Percentiles rank a stretch among this genome's conserved stretches.
Conservation (phyloP, 1,140 invertebrate genomes). For the Drosophila persimilis region DNA sequence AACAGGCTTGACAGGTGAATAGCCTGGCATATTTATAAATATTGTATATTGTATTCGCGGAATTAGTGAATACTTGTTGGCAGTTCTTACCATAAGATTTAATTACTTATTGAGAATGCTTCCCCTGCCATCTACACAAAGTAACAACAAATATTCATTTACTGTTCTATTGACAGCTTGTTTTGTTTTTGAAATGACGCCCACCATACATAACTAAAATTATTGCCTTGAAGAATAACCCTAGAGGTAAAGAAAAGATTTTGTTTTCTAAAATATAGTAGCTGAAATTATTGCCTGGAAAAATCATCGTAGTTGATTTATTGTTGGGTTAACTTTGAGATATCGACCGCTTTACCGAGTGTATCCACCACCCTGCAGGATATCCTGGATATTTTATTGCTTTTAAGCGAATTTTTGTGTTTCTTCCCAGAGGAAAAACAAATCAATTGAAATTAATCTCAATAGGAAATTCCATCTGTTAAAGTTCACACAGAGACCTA, state of each 20-base stretch:
- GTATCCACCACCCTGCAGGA: conserved; percentile 12
- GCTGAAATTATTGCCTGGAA: neutral
- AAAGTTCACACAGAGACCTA: conserved; percentile 41
- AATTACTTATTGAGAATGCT: conserved; percentile 2
- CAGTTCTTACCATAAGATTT: neutral
- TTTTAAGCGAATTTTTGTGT: neutral
- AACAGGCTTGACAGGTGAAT: neutral
- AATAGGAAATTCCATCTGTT: conserved; percentile 31
- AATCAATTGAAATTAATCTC: conserved; percentile 39
- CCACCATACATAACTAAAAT: too few relatives aligned
- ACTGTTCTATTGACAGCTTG: too few relatives aligned
- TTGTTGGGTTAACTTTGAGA: neutral
- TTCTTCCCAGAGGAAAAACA: conserved; percentile 12
- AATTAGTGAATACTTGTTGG: neutral
- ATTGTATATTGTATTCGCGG: too few relatives aligned
- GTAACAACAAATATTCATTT: too few relatives aligned
- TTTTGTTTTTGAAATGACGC: too few relatives aligned
- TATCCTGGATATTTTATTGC: neutral
- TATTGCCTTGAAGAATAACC: too few relatives aligned
- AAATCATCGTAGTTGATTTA: neutral
- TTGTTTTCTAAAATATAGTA: neutral
- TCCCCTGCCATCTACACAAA: too few relatives aligned
- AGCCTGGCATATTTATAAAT: neutral
- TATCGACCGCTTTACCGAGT: neutral
- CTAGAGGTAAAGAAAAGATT: neutral